These are phyloP conservation scores for Coelopa frigida DNA, from an alignment of 1,140 invertebrate genomes.

Conservation along the genomic window DNA sequence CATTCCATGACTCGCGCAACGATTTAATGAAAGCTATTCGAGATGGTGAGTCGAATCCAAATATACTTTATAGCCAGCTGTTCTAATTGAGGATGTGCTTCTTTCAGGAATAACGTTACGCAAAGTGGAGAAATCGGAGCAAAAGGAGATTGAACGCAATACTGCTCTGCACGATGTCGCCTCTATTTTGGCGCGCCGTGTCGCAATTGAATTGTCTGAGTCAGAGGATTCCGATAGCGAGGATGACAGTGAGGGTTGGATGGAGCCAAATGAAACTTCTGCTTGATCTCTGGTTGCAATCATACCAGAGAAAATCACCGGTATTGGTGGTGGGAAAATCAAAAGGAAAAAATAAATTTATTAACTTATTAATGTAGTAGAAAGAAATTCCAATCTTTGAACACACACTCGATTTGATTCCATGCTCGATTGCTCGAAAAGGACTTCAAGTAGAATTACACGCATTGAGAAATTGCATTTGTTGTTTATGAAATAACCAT, in stretches of 20 bases:
- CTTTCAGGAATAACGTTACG: constrained; percentile 77
- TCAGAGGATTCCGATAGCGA: constrained; percentile 69
- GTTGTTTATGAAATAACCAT: too few species aligned
- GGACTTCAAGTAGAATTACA: too few species aligned
- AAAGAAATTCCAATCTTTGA: too few species aligned
- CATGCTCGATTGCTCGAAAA: too few species aligned
- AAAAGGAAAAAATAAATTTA: constrained; percentile 42
- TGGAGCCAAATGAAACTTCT: constrained; percentile 48
- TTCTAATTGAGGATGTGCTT: constrained; percentile 2
- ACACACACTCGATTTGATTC: too few species aligned
- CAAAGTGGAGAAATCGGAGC: constrained; percentile 84
- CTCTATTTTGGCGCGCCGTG: constrained; percentile 85
- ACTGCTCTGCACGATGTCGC: constrained; percentile 87
- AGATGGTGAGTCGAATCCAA: constrained; percentile 60
- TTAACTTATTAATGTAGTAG: too few species aligned
- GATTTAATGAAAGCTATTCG: constrained; percentile 90
- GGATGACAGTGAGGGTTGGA: constrained; percentile 51
- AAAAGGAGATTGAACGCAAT: constrained; percentile 65
- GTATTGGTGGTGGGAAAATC: constrained; percentile 22
- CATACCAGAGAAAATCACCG: constrained; percentile 23
- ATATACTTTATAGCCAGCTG: constrained; percentile 1
- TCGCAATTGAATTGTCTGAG: constrained; percentile 91
- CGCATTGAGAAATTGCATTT: too few species aligned
- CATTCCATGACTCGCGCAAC: constrained; percentile 70
- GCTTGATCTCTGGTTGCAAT: constrained; percentile 47